Conservation (phyloP, 2,888 invertebrate species). For the Aproaerema taeniolella region DNA sequence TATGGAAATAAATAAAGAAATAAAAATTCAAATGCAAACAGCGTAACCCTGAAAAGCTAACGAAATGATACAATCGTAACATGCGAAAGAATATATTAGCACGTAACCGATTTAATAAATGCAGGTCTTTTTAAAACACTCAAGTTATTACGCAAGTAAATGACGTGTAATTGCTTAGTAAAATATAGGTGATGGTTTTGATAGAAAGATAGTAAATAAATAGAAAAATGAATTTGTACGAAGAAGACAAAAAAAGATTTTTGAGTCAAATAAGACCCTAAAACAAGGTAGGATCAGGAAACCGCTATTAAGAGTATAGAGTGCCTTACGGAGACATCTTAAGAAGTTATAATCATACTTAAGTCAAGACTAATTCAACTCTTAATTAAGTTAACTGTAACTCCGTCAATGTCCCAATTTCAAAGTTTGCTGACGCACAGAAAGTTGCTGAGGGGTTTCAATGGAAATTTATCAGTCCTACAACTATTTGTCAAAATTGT, state of each 20-base stretch:
- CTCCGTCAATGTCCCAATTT: conserved; percentile 61
- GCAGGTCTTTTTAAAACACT: conserved; percentile 54
- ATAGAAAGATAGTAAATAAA: not conserved
- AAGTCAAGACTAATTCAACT: conserved; percentile 65
- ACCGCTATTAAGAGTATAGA: conserved; percentile 30
- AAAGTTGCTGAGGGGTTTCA: conserved; percentile 66
- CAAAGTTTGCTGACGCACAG: conserved; percentile 51
- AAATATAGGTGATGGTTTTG: not conserved
- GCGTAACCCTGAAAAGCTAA: conserved; percentile 31
- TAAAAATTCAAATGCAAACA: not conserved
- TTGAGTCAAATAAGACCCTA: conserved; percentile 3
- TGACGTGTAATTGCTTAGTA: conserved; percentile 3
- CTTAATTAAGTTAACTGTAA: conserved; percentile 67
- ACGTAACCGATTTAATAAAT: conserved; percentile 55
- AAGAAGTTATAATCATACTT: conserved; percentile 64
- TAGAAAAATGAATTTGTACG: not conserved
- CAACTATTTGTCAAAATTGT: conserved; percentile 74
- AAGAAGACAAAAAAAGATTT: not conserved
- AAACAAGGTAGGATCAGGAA: conserved; percentile 20
- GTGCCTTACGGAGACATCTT: conserved; percentile 46
- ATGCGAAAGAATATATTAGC: conserved; percentile 57
- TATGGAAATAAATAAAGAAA: not conserved
- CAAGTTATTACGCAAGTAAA: conserved; percentile 41
- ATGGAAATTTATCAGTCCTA: conserved; percentile 71
- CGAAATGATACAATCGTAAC: conserved; percentile 52